Percentiles rank a stretch among this genome's conserved stretches.
Evolutionary conservation across 2,113 vertebrate species (phyloP).

Genomic region (Malurus elegans): DNA sequence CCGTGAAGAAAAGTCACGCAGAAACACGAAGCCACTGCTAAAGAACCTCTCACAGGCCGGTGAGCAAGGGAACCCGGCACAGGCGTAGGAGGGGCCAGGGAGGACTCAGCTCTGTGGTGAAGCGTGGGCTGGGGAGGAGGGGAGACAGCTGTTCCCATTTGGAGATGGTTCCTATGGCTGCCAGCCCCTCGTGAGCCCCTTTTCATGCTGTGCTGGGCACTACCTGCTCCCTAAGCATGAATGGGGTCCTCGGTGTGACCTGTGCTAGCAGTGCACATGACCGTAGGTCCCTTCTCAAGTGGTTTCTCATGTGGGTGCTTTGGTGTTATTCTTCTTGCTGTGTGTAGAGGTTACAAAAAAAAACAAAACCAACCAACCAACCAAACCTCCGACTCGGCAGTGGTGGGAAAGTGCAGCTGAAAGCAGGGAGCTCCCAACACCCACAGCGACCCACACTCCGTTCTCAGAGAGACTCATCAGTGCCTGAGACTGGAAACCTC

Average conservation of each 20-base stretch:
- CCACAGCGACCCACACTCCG: fast-evolving
- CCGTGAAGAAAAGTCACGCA: not conserved
- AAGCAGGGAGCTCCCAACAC: not conserved
- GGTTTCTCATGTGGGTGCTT: not conserved
- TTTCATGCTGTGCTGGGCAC: not conserved
- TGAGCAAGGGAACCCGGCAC: not conserved
- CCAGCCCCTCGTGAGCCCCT: not conserved
- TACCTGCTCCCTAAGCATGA: not conserved
- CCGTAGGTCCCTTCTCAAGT: not conserved
- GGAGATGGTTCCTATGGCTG: not conserved
- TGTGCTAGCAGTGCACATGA: fast-evolving
- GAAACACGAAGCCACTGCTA: not conserved
- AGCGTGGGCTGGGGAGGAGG: not conserved
- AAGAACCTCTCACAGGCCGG: not conserved
- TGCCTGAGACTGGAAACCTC: not conserved
- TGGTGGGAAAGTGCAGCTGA: not conserved
- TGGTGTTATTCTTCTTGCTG: not conserved
- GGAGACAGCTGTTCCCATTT: not conserved
- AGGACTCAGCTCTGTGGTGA: not conserved
- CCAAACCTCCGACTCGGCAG: not conserved
- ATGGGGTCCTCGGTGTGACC: not conserved
- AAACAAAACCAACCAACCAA: not conserved
- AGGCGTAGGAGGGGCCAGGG: not conserved
- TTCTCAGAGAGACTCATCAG: not conserved
- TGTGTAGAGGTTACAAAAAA: not conserved